Evolutionary conservation across 2,888 invertebrate species (phyloP), one percentile per base, ranked within the genome.

Genomic region (Pachycephus smyrnensis): DNA sequence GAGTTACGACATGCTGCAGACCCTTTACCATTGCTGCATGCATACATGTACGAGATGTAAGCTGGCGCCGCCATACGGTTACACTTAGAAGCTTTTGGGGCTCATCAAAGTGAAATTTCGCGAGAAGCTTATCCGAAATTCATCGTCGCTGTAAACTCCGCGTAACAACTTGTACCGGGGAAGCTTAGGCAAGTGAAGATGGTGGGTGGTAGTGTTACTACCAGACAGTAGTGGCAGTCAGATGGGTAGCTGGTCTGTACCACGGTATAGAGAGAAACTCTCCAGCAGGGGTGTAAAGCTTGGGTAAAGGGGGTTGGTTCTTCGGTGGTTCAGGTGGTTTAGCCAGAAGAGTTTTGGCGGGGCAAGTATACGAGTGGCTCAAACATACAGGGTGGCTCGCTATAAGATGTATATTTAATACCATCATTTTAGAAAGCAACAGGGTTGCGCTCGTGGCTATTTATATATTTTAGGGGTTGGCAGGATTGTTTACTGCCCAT

Each of bases 381-480:
- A 55, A 73, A 68, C 75, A 78, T 73, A 81, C 68, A 37, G 76
- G 74, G 77, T 75, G 79, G 73, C 55, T 79, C 78, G 73, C 77
- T 77, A 78, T n/a, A 75, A 83, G 83, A 89, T 89, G 88, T 87
- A 89, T 89, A 89, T 89, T 89, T 89, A 88, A 89, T 88, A 86
- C 82, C 84, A 83, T 89, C 87, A 88, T 88, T 87, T 85, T 85
- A 78, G 83, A 83, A 82, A 84, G 83, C 82, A 87, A 81, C 83
- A 82, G 81, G 76, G 80, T 80, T 76, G 77, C 76, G 71, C 68
- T 30, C 31, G 2, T 76, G 78, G 40, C 78, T 81, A 83, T 87
- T 85, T 84, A 86, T 87, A 40, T 40, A 88, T 87, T 88, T 87
- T 86, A 86, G 79, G 80, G 80, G 82, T 81, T 84, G 85, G 81